Evolutionary conservation across 2,113 vertebrate genomes (phyloP), one percentile per base, ranked within the genome.

Genomic region (Corythornis vintsioides): DNA sequence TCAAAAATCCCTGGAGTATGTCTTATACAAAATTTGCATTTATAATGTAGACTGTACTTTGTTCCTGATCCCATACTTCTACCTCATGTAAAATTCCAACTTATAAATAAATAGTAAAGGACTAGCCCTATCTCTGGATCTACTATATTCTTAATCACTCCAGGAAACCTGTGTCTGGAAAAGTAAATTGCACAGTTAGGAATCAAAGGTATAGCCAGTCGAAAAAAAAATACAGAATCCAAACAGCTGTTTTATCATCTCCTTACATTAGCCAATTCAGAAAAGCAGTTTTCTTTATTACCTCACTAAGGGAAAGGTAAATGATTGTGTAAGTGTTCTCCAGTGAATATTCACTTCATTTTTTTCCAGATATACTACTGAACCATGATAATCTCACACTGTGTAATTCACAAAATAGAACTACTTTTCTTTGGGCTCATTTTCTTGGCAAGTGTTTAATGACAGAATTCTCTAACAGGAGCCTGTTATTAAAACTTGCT

Each of bases 71-170:
- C 72, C 86, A 26, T 79, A 60, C 21, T 92, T 77, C 73, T 79
- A 55, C 40, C 50, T 89, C 79, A 88, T 83, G 65, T 81, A 92
- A 95, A 96, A 89, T 85, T 94, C 75, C 93, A 76, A 70, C 43
- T 70, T 78, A 61, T 15, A 19, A 29, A 83, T 43, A 91, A 89
- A 71, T 26, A 71, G 53, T 65, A 71, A 77, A 72, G 52, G 21
- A 93, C 67, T 52, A 85, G 5, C 17, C 25, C 43, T 88, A 56
- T 74, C 52, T 91, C 60, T 91, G 82, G 42, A n/a, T 85, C 64
- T 87, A 8, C 69, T 64, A 4, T 69, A 43, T 64, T 31, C 42
- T 77, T 86, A 74, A 83, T 90, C 52, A 60, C 35, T 77, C 16
- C 35, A 89, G 83, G 64, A 91, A 83, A 80, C 26, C 43, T 72